A percentile compares a stretch with the other conserved stretches of the same genome.
These are phyloP conservation scores for Gambelia wislizenii DNA, from an alignment of 2,797 vertebrate genomes.

Conservation along the genomic window DNA sequence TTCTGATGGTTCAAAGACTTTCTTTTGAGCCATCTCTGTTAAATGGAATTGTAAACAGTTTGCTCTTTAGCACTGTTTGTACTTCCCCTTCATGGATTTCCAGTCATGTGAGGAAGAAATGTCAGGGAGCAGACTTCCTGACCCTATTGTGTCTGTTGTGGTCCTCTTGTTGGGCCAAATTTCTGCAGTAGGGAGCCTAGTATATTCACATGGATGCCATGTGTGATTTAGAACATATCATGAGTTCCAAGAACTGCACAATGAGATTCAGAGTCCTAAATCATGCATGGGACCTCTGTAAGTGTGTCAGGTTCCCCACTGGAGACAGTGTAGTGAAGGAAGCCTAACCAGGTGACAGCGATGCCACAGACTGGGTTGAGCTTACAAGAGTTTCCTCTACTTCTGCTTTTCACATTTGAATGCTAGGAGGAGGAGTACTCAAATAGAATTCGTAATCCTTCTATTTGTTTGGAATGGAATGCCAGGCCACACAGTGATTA, in stretches of 20 bases:
- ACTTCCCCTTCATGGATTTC: background rate
- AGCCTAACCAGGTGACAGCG: background rate
- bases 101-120: background rate
- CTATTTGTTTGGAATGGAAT: constrained; percentile 8
- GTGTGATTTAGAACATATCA: background rate
- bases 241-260: too few relatives aligned
- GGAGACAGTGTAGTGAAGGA: background rate
- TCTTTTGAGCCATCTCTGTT: background rate
- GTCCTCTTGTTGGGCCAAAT: background rate
- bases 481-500: accelerated
- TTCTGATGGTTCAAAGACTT: background rate
- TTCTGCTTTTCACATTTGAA: background rate
- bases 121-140: background rate
- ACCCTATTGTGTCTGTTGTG: background rate
- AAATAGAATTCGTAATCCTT: too few relatives aligned
- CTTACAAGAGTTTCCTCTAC: too few relatives aligned
- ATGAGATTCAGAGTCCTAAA: background rate
- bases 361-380: background rate
- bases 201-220: background rate
- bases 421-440: background rate
- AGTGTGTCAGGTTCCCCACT: background rate
- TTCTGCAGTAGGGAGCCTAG: background rate
- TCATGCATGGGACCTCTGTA: background rate
- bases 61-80: background rate
- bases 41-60: background rate